phyloP scores from a whole-genome alignment of 2,113 vertebrate species.

The Vidua macroura region DNA sequence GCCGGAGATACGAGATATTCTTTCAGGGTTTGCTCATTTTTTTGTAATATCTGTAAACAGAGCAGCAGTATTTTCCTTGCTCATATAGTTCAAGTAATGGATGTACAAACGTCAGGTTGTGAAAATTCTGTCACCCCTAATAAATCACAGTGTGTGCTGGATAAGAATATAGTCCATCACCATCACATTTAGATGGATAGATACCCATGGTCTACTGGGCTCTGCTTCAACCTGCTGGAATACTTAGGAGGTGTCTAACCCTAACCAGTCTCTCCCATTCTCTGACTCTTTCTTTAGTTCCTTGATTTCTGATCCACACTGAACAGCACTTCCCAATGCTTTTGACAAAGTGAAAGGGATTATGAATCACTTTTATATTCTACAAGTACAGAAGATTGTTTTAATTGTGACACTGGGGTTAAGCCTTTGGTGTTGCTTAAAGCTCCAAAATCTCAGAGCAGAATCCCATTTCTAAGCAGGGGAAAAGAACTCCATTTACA shows the following conservation, averaged over 20 bases:
- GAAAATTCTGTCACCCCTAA: background rate
- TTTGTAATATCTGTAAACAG: background rate
- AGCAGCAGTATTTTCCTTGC: background rate
- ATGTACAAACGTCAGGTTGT: background rate
- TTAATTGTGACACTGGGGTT: background rate
- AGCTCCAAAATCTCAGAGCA: conserved; percentile 24
- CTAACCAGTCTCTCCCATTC: background rate
- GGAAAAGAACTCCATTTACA: background rate
- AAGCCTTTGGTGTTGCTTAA: background rate
- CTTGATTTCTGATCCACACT: background rate
- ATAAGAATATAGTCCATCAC: background rate
- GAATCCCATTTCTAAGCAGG: conserved; percentile 1
- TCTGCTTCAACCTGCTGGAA: background rate
- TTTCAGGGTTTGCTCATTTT: background rate
- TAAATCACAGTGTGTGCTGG: background rate
- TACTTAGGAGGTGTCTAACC: background rate
- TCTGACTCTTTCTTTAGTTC: background rate
- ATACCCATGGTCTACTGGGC: background rate
- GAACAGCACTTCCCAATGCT: background rate
- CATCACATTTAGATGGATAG: background rate
- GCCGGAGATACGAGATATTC: background rate
- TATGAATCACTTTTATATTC: conserved; percentile 23
- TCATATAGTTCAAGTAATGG: background rate
- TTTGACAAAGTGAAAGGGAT: background rate
- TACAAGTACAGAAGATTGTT: background rate